A percentile compares a stretch with the other conserved stretches of the same genome.
Conservation (phyloP, 1,140 invertebrate genomes). For the Leptinotarsa defecta region DNA sequence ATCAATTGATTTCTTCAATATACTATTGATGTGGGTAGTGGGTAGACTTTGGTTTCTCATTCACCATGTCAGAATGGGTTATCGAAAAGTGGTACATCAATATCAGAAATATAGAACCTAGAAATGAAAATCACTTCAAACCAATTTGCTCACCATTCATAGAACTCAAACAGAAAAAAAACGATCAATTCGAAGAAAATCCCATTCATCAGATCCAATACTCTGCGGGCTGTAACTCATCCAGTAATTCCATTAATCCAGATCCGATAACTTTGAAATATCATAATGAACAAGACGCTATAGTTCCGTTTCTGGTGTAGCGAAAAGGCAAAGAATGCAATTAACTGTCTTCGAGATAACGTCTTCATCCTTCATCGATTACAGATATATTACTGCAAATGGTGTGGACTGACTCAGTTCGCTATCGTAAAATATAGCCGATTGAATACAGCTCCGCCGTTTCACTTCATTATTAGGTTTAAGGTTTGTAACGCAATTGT, state of each 20-base stretch:
- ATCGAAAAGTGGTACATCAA: too few relatives aligned
- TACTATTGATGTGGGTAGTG: too few relatives aligned
- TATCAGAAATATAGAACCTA: too few relatives aligned
- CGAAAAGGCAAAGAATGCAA: conserved; percentile 34
- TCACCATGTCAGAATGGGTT: too few relatives aligned
- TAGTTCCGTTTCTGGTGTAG: conserved; percentile 14
- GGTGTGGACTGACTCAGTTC: conserved; percentile 32
- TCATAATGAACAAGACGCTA: conserved; percentile 20
- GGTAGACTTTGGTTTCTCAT: too few relatives aligned
- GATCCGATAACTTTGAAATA: conserved; percentile 21
- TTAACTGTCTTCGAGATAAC: conserved; percentile 34
- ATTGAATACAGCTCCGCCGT: conserved; percentile 23
- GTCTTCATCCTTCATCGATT: conserved; percentile 42
- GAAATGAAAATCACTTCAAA: too few relatives aligned
- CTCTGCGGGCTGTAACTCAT: background rate
- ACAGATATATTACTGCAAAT: conserved; percentile 43
- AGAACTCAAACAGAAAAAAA: too few relatives aligned
- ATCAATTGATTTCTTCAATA: too few relatives aligned
- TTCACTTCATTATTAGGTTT: conserved; percentile 26
- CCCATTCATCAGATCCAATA: too few relatives aligned
- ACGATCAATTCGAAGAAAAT: too few relatives aligned
- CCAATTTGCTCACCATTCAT: too few relatives aligned
- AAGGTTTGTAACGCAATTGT: conserved; percentile 12
- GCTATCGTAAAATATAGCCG: conserved; percentile 37
- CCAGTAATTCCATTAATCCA: conserved; percentile 20